Conservation (phyloP, 2,888 invertebrate genomes). For the Lumbricus terrestris region DNA sequence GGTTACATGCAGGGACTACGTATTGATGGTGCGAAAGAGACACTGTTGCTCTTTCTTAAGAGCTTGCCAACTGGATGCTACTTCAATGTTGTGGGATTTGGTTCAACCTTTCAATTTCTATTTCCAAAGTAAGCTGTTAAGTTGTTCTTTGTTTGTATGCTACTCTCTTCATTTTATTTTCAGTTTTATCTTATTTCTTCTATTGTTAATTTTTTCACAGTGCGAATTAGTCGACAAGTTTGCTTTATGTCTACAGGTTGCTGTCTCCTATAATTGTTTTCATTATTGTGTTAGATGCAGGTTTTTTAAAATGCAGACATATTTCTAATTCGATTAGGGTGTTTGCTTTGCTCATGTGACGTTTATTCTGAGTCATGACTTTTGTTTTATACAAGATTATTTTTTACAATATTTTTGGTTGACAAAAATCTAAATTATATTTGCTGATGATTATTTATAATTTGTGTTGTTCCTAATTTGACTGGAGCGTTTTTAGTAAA, state of each 20-base stretch:
- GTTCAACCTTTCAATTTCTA: conserved; percentile 42
- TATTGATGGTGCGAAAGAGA: conserved; percentile 45
- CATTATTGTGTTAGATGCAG: not conserved
- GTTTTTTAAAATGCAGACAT: not conserved
- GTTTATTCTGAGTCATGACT: too few species aligned
- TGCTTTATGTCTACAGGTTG: too few species aligned
- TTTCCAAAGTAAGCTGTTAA: conserved; percentile 43
- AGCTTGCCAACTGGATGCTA: conserved; percentile 46
- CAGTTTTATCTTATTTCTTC: conserved; percentile 42
- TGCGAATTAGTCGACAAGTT: conserved; percentile 37
- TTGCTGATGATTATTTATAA: not conserved
- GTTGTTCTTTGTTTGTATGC: not conserved
- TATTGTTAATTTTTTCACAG: conserved; percentile 42
- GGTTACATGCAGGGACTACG: conserved; percentile 44
- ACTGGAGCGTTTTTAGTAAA: not conserved
- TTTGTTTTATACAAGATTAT: too few species aligned
- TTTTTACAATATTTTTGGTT: too few species aligned
- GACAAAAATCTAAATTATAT: not conserved
- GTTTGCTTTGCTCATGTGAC: too few species aligned
- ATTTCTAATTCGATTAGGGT: too few species aligned
- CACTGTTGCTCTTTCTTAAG: conserved; percentile 46
- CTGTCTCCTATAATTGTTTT: too few species aligned
- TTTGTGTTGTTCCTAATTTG: not conserved
- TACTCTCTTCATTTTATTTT: not conserved
- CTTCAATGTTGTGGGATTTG: conserved; percentile 49